phyloP scores from a whole-genome alignment of 2,113 vertebrate species.

The Phaethon lepturus region DNA sequence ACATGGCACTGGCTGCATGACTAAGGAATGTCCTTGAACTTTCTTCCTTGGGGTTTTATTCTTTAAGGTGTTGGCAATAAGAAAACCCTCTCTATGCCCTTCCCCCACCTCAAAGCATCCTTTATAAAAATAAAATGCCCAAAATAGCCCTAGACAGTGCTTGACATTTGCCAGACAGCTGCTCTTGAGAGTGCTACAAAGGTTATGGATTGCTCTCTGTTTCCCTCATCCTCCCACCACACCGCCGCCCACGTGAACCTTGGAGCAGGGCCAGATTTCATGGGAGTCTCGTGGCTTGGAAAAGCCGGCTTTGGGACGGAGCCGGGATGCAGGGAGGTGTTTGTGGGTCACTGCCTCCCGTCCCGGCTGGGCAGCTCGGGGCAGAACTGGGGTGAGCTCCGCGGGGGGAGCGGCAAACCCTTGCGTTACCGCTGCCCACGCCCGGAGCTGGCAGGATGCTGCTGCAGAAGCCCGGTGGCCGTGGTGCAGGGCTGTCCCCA shows the following conservation, averaged over 20 bases:
- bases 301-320: background rate
- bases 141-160: constrained; percentile 68
- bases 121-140: constrained; percentile 69
- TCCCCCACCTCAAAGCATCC: constrained; percentile 33
- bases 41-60: background rate
- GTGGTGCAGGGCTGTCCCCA: background rate
- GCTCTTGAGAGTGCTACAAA: constrained; percentile 58
- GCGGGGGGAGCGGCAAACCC: background rate
- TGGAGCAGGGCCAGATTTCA: constrained; percentile 32
- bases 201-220: constrained; percentile 57
- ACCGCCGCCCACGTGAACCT: background rate
- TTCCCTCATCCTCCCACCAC: background rate
- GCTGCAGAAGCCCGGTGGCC: rapidly evolving
- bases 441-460: background rate
- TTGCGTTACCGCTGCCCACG: background rate
- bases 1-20: background rate
- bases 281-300: background rate
- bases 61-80: constrained; percentile 26
- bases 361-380: background rate
- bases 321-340: background rate
- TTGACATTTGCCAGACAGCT: constrained; percentile 76
- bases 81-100: background rate
- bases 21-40: background rate
- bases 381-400: background rate
- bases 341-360: background rate